These are phyloP conservation scores for Triplophysa dalaica DNA, from an alignment of 2,113 vertebrate species.

Conservation along the genomic window DNA sequence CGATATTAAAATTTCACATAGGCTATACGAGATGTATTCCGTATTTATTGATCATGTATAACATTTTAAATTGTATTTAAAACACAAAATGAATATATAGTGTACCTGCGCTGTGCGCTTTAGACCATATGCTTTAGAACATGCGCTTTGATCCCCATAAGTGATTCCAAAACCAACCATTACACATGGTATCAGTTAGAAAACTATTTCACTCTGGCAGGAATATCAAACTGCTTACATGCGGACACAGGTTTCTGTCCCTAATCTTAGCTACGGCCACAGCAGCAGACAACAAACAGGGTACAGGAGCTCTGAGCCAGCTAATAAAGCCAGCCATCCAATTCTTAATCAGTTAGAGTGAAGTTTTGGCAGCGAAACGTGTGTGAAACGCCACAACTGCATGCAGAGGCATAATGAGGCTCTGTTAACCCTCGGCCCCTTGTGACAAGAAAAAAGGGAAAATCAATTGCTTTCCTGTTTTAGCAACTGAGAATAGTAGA, in stretches of 20 bases:
- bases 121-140: too few relatives aligned
- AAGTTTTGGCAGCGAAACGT: constrained; percentile 58
- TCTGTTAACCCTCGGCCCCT: constrained; percentile 49
- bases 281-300: constrained; percentile 29
- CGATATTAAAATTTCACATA: too few relatives aligned
- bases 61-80: too few relatives aligned
- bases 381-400: constrained; percentile 50
- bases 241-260: background rate
- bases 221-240: background rate
- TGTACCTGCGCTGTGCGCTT: too few relatives aligned
- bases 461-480: constrained; percentile 57
- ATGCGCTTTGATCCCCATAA: too few relatives aligned
- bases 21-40: too few relatives aligned
- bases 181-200: background rate
- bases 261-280: constrained; percentile 31
- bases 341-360: constrained; percentile 62
- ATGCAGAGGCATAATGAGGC: constrained; percentile 63
- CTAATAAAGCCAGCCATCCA: constrained; percentile 47
- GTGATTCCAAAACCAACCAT: too few relatives aligned
- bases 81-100: too few relatives aligned
- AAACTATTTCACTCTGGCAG: constrained; percentile 2
- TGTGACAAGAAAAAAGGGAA: constrained; percentile 53
- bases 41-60: too few relatives aligned
- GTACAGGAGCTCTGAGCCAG: constrained; percentile 20
- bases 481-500: background rate